Base-by-base conservation (phyloP, 2,797 vertebrate genomes). In the Echiichthys vipera region DNA sequence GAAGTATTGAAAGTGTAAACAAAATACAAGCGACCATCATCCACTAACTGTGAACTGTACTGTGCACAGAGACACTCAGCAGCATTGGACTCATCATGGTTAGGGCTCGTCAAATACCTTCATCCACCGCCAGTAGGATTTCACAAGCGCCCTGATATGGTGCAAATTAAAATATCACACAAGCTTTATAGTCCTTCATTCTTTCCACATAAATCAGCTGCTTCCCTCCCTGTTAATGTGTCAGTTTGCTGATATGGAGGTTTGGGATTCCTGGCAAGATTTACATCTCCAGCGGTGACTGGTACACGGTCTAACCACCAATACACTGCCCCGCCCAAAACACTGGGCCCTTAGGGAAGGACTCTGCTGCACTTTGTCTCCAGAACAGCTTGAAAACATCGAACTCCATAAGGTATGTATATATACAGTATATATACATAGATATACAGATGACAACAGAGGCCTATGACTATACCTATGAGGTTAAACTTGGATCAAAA, bases 201-300 rank as follows among this genome's bases (percentile, higher is more conserved):
- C 74, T 61, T 64, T 69, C 12, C 61, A 29, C 74, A 65, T 82
- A 76, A 71, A 85, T 79, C 78, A 75, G 34, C n/a, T 5, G 57
- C 59, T 78, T 71, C 53, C 7, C 64, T 73, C 74, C 59, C 37
- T 15, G 57, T 51, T 45, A 3, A 63, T 8, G 2, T 49, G 74
- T 66, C 71, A 56, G 53, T 9, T 50, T 24, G 57, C 50, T 43
- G 45, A 74, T 2, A 61, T 12, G 37, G 53, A 65, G 65, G 37
- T 45, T n/a, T 72, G 55, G 51, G 61, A 74, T 54, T 77, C 47
- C 62, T 77, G 57, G 37, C 20, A 25, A 37, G 71, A 80, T 80
- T 74, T 36, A 55, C 49, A 32, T 22, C 50, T 65, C 47, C 59
- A 10, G 8, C 61, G 49, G 46, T 0, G 55, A 70, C 78, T 84